Conservation (phyloP, 2,888 invertebrate genomes). For the Drosophila anomelani region DNA sequence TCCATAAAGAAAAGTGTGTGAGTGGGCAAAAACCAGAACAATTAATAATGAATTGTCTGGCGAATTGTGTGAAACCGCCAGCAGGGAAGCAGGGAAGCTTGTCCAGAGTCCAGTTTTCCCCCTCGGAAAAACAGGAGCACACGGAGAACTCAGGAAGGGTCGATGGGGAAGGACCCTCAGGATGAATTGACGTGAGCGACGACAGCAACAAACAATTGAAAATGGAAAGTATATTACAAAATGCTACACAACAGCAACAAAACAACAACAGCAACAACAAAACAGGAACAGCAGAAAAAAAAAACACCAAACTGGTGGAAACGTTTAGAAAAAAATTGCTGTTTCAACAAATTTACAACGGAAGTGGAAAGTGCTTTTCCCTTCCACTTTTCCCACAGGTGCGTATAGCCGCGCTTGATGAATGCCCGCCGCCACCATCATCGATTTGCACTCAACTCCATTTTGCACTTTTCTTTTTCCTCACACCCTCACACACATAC, state of each 20-base stretch:
- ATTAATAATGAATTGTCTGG: conserved; percentile 81
- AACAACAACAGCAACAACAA: conserved; percentile 51
- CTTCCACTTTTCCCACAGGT: conserved; percentile 28
- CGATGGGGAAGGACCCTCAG: conserved; percentile 33
- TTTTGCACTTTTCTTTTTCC: conserved; percentile 77
- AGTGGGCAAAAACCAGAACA: conserved; percentile 59
- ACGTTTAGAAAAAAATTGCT: conserved; percentile 70
- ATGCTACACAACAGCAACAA: conserved; percentile 52
- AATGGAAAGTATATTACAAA: conserved; percentile 76
- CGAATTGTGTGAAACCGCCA: conserved; percentile 73
- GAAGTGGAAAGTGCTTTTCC: conserved; percentile 68
- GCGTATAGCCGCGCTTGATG: conserved; percentile 69
- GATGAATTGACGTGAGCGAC: conserved; percentile 66
- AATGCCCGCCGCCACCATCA: conserved; percentile 63
- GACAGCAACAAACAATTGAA: conserved; percentile 44
- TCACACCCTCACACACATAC: conserved; percentile 18
- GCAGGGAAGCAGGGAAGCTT: neutral
- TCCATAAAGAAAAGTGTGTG: conserved; percentile 2
- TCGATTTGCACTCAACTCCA: conserved; percentile 79
- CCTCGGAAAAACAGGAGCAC: conserved; percentile 17
- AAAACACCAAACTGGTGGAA: conserved; percentile 10
- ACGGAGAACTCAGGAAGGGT: conserved; percentile 2
- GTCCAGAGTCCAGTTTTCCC: conserved; percentile 55
- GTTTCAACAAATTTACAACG: conserved; percentile 80
- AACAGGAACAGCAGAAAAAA: conserved; percentile 29